Evolutionary conservation across 2,797 vertebrate genomes (phyloP).

Genomic region (Phoebastria nigripes): DNA sequence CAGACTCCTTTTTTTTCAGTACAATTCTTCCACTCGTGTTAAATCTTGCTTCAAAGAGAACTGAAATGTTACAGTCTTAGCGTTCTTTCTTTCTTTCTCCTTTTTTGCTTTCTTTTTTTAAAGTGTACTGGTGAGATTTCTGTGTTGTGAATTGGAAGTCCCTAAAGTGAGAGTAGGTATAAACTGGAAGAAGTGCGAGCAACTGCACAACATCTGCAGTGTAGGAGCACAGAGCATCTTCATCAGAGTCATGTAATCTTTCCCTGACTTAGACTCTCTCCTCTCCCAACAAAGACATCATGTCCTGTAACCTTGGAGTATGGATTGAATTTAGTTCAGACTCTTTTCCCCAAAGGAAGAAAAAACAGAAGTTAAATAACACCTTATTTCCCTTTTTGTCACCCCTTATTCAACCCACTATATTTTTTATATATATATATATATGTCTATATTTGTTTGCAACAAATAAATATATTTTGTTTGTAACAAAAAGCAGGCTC

Average conservation of each 20-base stretch:
- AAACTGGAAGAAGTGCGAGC: neutral
- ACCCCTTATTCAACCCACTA: neutral
- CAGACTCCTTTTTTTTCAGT: slow-evolving; percentile 68
- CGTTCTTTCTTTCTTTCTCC: neutral
- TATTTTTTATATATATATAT: neutral
- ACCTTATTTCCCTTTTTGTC: neutral
- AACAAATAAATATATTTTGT: neutral
- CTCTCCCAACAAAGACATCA: neutral
- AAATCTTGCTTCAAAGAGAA: slow-evolving; percentile 67
- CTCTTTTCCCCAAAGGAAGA: neutral
- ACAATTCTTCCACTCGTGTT: slow-evolving; percentile 74
- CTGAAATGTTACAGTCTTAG: slow-evolving; percentile 62
- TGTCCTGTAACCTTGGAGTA: neutral
- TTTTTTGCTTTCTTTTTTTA: neutral
- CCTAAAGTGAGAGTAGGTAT: neutral
- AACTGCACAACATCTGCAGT: neutral
- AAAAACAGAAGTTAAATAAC: neutral
- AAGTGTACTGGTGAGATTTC: neutral
- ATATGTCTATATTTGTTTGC: neutral
- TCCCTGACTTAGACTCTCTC: neutral
- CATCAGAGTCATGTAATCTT: neutral
- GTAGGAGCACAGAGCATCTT: neutral
- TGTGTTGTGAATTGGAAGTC: slow-evolving; percentile 5
- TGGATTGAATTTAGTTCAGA: neutral
- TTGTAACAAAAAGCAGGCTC: neutral